Base-by-base conservation (phyloP, 2,888 invertebrate species). In the Cabera pusaria region DNA sequence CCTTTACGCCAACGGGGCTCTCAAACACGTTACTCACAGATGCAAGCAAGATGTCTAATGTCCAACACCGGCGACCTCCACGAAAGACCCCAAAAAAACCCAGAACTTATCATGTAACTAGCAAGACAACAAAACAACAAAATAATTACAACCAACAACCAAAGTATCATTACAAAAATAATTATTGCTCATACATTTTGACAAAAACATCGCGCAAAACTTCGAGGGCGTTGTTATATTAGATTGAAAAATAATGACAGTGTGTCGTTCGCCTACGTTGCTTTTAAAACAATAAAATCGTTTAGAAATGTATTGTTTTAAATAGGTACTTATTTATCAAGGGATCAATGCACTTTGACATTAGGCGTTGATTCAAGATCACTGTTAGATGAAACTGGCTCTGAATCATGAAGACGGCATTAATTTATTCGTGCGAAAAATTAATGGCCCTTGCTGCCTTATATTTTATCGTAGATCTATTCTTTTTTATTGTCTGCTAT, bases 231-330 rank as follows among this genome's bases (percentile, higher is more conserved):
- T 77, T 70, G 67, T 76, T 75, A 72, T 69, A 66, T 72, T 75
- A 72, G 65, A 75, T 76, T 74, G 69, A 67, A 63, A 66, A 61
- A 70, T 81, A 80, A 77, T 78, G 72, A 69, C 72, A 64, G 64
- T 58, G 59, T 49, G 62, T 47, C 56, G 21, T 23, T 60, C 72
- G 67, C 75, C 73, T 62, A 77, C 78, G 64, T 46, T 8, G 24
- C 29, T 5, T 6, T 8, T 14, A 24, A 16, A 29, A 42, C 31
- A 42, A 31, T 42, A 35, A 18, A 22, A 7, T 50, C 50, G 55
- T 59, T 60, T 58, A 55, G 52, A 64, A 58, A 47, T 48, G 57
- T 47, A 47, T 45, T 51, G 40, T 48, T 20, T 27, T 35, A 1
- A 7, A 53, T 55, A 51, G 42, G 6, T 14, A 20, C 16, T 6